A percentile compares a stretch with the other conserved stretches of the same genome.
Evolutionary conservation across 2,113 vertebrate species (phyloP).

Genomic region (Himantopus leucocephalus): DNA sequence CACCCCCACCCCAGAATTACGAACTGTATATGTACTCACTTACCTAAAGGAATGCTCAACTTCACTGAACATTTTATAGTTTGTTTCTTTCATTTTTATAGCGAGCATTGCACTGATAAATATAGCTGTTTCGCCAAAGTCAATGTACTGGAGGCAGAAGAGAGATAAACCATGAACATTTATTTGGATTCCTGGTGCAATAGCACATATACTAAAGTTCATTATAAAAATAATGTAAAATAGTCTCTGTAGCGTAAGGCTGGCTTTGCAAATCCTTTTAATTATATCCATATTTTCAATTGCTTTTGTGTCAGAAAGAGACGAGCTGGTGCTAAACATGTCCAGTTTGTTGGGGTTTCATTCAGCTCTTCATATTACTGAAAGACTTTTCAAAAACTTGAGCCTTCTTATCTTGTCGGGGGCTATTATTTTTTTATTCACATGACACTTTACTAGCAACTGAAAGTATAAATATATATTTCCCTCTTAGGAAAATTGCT

Average conservation of each 20-base stretch:
- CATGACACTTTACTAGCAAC: neutral
- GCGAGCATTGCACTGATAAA: slow-evolving; percentile 58
- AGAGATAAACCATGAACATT: slow-evolving; percentile 36
- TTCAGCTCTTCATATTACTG: neutral
- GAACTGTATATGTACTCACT: neutral
- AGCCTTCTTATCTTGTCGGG: neutral
- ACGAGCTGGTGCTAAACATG: slow-evolving; percentile 25
- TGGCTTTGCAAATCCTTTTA: slow-evolving; percentile 60
- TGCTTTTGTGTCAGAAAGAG: slow-evolving; percentile 44
- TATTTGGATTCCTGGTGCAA: slow-evolving; percentile 60
- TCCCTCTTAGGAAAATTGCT: neutral
- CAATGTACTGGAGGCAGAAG: slow-evolving; percentile 44
- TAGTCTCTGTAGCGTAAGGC: neutral
- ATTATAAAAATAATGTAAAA: slow-evolving; percentile 48
- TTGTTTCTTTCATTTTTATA: slow-evolving; percentile 48
- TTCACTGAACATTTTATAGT: neutral
- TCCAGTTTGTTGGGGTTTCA: neutral
- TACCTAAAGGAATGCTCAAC: neutral
- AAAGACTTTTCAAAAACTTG: neutral
- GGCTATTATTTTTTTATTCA: neutral
- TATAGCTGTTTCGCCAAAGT: slow-evolving; percentile 60
- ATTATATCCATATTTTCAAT: slow-evolving; percentile 64
- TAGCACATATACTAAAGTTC: slow-evolving; percentile 17
- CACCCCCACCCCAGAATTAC: neutral
- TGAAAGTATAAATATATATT: neutral